Evolutionary conservation across 2,797 vertebrate genomes (phyloP).

Genomic region (Allobates femoralis): DNA sequence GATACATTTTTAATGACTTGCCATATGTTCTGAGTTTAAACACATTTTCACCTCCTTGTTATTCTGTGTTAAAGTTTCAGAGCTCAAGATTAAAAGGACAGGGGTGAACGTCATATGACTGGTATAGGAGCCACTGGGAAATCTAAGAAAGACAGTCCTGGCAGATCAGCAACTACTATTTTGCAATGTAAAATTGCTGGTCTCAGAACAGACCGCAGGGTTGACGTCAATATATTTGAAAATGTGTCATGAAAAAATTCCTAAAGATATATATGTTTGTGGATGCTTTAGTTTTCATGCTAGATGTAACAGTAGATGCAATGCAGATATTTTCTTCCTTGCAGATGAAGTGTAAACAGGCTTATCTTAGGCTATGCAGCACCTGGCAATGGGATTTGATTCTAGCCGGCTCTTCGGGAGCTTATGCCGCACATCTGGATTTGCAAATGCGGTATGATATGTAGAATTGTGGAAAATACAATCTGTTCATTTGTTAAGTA

Average conservation of each 20-base stretch:
- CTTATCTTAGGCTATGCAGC: not conserved
- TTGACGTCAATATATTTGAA: not conserved
- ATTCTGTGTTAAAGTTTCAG: constrained; percentile 71
- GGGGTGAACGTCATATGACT: constrained; percentile 29
- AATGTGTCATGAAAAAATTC: not conserved
- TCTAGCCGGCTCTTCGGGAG: not conserved
- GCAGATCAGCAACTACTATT: constrained; percentile 20
- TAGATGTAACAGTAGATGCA: constrained; percentile 14
- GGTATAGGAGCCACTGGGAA: constrained; percentile 21
- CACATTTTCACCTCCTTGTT: constrained; percentile 69
- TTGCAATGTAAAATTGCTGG: not conserved
- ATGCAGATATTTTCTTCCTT: not conserved
- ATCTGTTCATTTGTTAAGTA: not conserved
- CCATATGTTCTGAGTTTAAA: constrained; percentile 70
- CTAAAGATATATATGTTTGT: not conserved
- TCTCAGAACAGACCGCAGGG: not conserved
- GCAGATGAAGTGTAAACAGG: not conserved
- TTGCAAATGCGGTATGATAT: not conserved
- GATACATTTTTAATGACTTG: constrained; percentile 70
- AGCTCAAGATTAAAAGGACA: constrained; percentile 66
- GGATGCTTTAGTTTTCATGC: not conserved
- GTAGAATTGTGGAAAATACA: not conserved
- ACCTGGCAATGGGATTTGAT: constrained; percentile 19
- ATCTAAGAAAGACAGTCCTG: constrained; percentile 25
- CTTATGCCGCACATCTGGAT: constrained; percentile 28